Evolutionary conservation across 2,888 invertebrate genomes (phyloP).

Genomic region (Pediacus dermestoides): DNA sequence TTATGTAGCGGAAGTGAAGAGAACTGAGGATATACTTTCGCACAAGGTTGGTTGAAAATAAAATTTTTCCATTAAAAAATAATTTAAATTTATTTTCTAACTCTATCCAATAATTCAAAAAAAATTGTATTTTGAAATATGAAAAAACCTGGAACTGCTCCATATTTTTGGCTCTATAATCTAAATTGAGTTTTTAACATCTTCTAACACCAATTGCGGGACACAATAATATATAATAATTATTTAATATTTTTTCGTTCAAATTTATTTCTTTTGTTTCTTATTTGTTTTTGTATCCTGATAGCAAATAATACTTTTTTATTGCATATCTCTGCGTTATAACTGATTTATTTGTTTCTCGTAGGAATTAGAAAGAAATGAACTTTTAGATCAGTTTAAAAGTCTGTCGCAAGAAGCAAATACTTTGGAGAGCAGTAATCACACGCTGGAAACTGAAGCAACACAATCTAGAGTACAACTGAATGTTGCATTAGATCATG

Average conservation of each 20-base stretch:
- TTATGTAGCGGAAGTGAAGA: slow-evolving; percentile 76
- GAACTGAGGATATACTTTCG: slow-evolving; percentile 72
- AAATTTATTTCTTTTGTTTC: neutral
- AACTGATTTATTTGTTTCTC: slow-evolving; percentile 13
- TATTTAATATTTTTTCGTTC: neutral
- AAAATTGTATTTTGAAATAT: too few relatives aligned
- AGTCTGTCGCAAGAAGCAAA: slow-evolving; percentile 75
- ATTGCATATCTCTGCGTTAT: too few relatives aligned
- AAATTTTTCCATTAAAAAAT: slow-evolving; percentile 9
- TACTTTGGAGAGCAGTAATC: slow-evolving; percentile 73
- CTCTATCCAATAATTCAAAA: too few relatives aligned
- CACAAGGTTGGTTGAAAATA: slow-evolving; percentile 55
- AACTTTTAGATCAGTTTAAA: slow-evolving; percentile 77
- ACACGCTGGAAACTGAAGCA: slow-evolving; percentile 73
- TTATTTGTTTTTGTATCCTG: too few relatives aligned
- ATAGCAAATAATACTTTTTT: too few relatives aligned
- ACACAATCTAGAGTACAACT: slow-evolving; percentile 62
- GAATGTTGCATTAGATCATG: slow-evolving; percentile 56
- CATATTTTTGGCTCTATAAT: too few relatives aligned
- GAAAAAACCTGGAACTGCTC: too few relatives aligned
- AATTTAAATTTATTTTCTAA: too few relatives aligned
- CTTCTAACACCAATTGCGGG: too few relatives aligned
- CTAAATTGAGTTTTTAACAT: too few relatives aligned
- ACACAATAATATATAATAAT: too few relatives aligned
- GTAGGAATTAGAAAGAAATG: slow-evolving; percentile 74